Base-by-base conservation (phyloP, 2,113 vertebrate species). In the Clarias macrocephalus region DNA sequence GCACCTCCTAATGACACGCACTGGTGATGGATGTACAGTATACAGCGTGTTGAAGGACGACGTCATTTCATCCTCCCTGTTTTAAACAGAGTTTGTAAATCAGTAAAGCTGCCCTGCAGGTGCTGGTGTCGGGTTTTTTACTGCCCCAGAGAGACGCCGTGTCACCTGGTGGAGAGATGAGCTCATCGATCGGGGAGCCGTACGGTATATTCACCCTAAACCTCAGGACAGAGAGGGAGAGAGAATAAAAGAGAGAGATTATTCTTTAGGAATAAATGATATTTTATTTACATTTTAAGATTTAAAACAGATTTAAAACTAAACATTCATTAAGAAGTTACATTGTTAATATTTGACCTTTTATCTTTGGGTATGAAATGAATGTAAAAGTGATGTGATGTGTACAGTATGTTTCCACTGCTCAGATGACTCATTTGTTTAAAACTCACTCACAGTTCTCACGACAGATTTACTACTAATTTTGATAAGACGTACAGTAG, bases 41-140 rank as follows among this genome's bases (percentile, higher is more conserved):
- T 48, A 48, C 48, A 48, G 48, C 48, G 0, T 52, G 42, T 2
- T 52, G 3, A n/a, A n/a, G 1, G 18, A 23, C 16, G 21, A 73
- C 3, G 42, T 8, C 8, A 2, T 37, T 0, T 65, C 11, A 37
- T 60, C 23, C 21, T 37, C 28, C 5, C n/a, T 1, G 28, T 60
- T 54, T 30, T 59, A 57, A 57, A 19, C 54, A 56, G n/a, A 28
- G 59, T 25, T 19, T 16, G 80, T 37, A 21, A 19, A 25, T 60
- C 30, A 42, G 79, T 81, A 12, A 21, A 81, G 11, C 9, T 81
- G 52, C 28, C 18, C 16, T 60, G 79, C 9, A 81, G 56, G n/a
- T 84, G 66, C 66, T 60, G 73, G 66, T 57, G 37, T 80, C 28
- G 15, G 21, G 30, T 59, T 13, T 72, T 57, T 75, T 81, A 82